Conservation (phyloP, 2,888 invertebrate species). For the Melanophora roralis region DNA sequence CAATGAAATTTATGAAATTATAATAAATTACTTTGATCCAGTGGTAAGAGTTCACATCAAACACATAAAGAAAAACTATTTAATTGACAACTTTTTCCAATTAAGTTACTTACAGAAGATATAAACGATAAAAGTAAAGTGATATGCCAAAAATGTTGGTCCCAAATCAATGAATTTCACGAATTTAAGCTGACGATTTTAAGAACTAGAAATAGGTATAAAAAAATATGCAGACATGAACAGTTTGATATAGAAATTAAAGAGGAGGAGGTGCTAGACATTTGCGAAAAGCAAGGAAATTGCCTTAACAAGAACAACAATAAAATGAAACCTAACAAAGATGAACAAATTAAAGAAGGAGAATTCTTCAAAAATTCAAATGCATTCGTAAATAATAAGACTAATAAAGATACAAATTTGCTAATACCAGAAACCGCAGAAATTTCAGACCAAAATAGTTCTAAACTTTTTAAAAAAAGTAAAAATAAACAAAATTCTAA, state of each 20-base stretch:
- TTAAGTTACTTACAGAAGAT: constrained; percentile 36
- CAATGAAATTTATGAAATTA: constrained; percentile 52
- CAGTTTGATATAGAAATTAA: constrained; percentile 19
- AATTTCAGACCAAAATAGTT: constrained; percentile 23
- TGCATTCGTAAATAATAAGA: too few relatives aligned
- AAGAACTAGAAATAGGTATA: constrained; percentile 30
- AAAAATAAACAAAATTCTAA: not conserved
- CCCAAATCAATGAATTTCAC: constrained; percentile 47
- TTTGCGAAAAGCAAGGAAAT: not conserved
- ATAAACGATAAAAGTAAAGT: not conserved
- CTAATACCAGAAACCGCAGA: too few relatives aligned
- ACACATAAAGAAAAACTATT: not conserved
- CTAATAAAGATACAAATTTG: too few relatives aligned
- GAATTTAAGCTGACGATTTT: constrained; percentile 42
- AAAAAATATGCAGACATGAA: not conserved
- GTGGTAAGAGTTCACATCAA: constrained; percentile 30
- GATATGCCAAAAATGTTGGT: constrained; percentile 47
- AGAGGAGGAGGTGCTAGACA: not conserved
- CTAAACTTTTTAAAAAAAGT: not conserved
- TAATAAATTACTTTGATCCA: constrained; percentile 58
- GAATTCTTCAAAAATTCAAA: not conserved
- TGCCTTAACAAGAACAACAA: not conserved
- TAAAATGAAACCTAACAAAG: not conserved
- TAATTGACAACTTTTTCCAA: not conserved
- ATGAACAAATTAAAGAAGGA: constrained; percentile 20